Conservation (phyloP, 2,113 vertebrate genomes). For the Eira barbara region DNA sequence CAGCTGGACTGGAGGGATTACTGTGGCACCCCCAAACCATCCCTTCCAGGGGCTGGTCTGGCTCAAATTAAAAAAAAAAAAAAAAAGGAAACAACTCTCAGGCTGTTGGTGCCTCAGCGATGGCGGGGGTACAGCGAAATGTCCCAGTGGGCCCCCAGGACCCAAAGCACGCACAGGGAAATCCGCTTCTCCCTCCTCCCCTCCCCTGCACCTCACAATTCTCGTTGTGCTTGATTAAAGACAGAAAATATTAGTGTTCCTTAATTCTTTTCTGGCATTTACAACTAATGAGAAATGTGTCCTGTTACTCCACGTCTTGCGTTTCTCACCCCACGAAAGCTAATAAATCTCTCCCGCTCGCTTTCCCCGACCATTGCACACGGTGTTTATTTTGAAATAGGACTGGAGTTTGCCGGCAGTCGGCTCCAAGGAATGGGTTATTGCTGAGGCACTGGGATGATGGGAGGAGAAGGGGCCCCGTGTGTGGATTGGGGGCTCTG, state of each 20-base stretch:
- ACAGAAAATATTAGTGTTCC: background rate
- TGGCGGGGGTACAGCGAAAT: rapidly evolving
- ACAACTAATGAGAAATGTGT: constrained; percentile 38
- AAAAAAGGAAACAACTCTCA: too few relatives aligned
- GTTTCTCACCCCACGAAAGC: constrained; percentile 20
- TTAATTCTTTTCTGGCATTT: background rate
- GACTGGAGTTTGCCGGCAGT: background rate
- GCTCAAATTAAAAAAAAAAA: background rate
- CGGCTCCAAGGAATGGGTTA: background rate
- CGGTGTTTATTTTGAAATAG: background rate
- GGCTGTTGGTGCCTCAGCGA: rapidly evolving
- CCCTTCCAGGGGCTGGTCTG: background rate
- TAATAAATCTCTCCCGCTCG: background rate
- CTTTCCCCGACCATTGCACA: background rate
- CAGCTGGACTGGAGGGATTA: background rate
- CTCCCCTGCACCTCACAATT: background rate
- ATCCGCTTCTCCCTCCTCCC: background rate
- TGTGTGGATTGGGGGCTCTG: background rate
- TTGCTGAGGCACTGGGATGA: background rate
- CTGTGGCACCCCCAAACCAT: background rate
- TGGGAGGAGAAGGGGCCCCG: rapidly evolving
- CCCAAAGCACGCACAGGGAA: background rate
- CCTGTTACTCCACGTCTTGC: background rate
- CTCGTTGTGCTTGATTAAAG: background rate
- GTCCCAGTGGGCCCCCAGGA: rapidly evolving